Conservation (phyloP, 2,797 vertebrate species). For the Falco peregrinus region DNA sequence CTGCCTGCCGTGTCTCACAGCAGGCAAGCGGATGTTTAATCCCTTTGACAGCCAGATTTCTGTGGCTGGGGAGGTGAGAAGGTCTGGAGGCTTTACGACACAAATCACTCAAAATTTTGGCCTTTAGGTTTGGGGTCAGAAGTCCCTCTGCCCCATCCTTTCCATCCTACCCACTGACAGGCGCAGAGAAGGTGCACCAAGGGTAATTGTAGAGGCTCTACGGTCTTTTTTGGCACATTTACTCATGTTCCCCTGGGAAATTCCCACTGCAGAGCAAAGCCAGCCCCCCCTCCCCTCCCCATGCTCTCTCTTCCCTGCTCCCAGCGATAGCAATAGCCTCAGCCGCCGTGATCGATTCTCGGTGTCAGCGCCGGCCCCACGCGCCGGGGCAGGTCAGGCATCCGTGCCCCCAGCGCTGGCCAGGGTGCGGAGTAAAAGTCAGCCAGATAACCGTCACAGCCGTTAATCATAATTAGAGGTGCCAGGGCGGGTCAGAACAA, state of each 20-base stretch:
- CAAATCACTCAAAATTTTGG: neutral
- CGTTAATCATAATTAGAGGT: neutral
- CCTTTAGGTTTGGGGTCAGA: neutral
- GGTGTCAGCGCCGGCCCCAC: neutral
- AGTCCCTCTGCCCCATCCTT: rapidly evolving
- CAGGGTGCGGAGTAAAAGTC: neutral
- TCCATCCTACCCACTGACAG: rapidly evolving
- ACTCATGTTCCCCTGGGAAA: neutral
- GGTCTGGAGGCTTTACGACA: neutral
- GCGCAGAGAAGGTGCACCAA: neutral
- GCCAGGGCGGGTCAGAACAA: neutral
- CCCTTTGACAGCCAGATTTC: neutral
- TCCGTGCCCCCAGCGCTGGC: neutral
- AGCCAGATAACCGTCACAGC: neutral
- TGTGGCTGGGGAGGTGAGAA: neutral
- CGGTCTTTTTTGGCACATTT: neutral
- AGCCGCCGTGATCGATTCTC: neutral
- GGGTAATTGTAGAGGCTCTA: neutral
- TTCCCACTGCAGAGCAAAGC: neutral
- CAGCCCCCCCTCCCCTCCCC: neutral
- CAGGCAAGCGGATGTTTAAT: neutral
- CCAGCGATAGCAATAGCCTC: neutral
- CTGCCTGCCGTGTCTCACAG: rapidly evolving
- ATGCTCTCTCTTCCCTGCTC: neutral
- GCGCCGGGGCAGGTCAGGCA: neutral